Evolutionary conservation across 2,113 vertebrate species (phyloP), one percentile per base, ranked within the genome.

Genomic region (Dascyllus trimaculatus): DNA sequence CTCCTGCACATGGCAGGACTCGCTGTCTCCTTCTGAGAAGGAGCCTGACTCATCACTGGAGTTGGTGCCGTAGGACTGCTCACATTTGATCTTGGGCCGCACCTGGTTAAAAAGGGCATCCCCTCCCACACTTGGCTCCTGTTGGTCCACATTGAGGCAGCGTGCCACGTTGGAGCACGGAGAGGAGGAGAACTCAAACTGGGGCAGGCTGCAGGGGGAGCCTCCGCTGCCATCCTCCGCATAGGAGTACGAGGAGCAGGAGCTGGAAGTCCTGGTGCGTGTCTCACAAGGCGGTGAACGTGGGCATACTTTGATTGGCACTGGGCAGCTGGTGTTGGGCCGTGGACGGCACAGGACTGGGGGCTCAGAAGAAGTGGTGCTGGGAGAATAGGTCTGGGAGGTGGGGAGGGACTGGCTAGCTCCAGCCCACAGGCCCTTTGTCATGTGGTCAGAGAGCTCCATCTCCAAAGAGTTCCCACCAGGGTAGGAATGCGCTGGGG

Each of bases 301-400:
- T 26, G 98, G 96, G 93, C 97, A 99, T 84, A 99, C 97, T 95
- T 98, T 99, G 93, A 99, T 99, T 95, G 98, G 98, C 96, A 99
- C 98, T 21, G 97, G 98, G 92, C 98, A 99, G 96, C 98, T 99
- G 95, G 97, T 97, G 93, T 98, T 99, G 32, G 97, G 96, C 89
- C 97, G 94, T 85, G 96, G 95, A 89, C 96, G 97, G 92, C 96
- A 97, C 66, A 95, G 94, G 86, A 96, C 89, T 4, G 88, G 78
- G 85, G 96, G 95, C 70, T 97, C 96, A 14, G 89, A 89, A 92
- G 89, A 87, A 70, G 90, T 53, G 78, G 89, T 93, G 38, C 96
- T 91, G 73, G 97, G 95, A 75, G 96, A 93, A 81, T 95, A 97
- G 92, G 94, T 94, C 94, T 99, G 98, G 56, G 97, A 96, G 90